Base-by-base conservation (phyloP, 2,113 vertebrate genomes). In the Thinocorus orbignyianus region DNA sequence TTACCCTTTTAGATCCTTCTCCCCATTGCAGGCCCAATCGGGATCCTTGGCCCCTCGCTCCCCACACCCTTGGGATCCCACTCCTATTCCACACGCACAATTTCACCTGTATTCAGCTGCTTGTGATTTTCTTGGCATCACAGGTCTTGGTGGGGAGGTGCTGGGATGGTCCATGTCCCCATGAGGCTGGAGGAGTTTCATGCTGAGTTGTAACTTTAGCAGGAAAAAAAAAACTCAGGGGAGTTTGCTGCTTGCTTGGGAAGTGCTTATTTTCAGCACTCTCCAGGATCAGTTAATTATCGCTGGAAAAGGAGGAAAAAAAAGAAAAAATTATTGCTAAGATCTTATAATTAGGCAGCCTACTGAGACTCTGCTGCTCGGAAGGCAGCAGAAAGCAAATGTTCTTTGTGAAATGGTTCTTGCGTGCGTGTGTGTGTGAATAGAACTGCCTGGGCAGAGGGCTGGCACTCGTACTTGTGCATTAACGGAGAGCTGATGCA, bases 211-310 rank as follows among this genome's bases (percentile, higher is more conserved):
- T 49, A 86, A 88, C 92, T 95, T 93, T 2, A 86, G 87, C 78
- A 54, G 41, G 30, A 49, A 55, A 93, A 87, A 33, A 49, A 55
- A 93, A 87, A 78, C 93, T 85, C 95, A 42, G 62, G 94, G 93
- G 96, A 96, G 79, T 88, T 93, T 54, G 78, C 62, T 85, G 3
- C 94, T 90, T 91, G 95, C 96, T 81, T 24, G 80, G n/a, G 57
- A 95, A 95, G 78, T 64, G 69, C 83, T 91, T 95, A 80, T 96
- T 97, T 96, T 87, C 90, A 76, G 74, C 11, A 4, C 79, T 95
- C 92, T 81, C 55, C 90, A 93, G 79, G 92, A 95, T 68, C 86
- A 69, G 81, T 78, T 96, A 90, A 97, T 97, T 96, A 94, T 97
- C 44, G 3, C 89, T 68, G 81, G 74, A 7, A 68, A 90, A 55